Evolutionary conservation across 1,140 invertebrate species (phyloP).

Genomic region (Heliconius melpomene): DNA sequence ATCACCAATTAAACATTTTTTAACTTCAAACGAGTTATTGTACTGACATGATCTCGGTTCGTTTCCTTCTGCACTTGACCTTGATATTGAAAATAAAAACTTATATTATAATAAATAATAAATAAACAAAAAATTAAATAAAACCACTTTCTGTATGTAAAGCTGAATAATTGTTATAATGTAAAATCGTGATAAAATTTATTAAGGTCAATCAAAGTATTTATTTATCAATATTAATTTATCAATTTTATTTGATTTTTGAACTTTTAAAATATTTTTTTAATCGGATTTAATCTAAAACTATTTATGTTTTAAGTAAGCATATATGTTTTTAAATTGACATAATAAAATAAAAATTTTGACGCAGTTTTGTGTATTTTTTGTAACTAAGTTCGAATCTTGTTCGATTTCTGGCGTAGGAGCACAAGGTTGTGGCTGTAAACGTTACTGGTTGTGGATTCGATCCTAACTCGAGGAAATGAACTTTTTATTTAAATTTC

Average conservation of each 20-base stretch:
- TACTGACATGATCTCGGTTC: background rate
- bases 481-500: too few species aligned
- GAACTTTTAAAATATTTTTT: background rate
- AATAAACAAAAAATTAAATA: conserved; percentile 22
- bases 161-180: conserved; percentile 23
- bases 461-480: too few species aligned
- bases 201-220: background rate
- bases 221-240: conserved; percentile 11
- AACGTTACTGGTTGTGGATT: too few species aligned
- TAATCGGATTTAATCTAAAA: background rate
- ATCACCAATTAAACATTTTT: background rate
- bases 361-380: too few species aligned
- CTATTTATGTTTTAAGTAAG: background rate
- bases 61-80: background rate
- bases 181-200: conserved; percentile 13
- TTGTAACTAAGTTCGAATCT: too few species aligned
- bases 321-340: background rate
- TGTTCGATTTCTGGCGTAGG: too few species aligned
- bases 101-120: conserved; percentile 10
- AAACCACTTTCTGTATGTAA: conserved; percentile 26
- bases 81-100: conserved; percentile 34
- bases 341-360: background rate
- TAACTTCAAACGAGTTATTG: background rate
- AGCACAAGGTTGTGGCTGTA: too few species aligned
- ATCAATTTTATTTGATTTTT: background rate